These are phyloP conservation scores for Vollenhovia emeryi DNA, from an alignment of 1,140 invertebrate genomes.

Conservation along the genomic window DNA sequence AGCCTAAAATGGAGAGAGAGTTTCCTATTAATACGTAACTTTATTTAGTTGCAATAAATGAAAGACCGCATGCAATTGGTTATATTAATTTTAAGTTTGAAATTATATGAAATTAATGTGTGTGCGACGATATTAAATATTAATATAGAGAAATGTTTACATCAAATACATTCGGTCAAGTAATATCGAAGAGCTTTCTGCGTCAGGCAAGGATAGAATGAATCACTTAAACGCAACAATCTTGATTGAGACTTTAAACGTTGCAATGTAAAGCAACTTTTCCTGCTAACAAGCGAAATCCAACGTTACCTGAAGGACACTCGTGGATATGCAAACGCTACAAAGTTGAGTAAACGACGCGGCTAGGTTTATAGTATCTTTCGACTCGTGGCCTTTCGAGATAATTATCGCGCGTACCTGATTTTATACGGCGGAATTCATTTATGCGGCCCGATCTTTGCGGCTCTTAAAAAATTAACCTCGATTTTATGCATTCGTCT, in stretches of 20 bases:
- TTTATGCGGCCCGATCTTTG: neutral
- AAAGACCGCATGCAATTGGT: neutral
- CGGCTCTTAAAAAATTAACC: neutral
- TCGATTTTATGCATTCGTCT: neutral
- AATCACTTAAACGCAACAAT: neutral
- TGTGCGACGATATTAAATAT: neutral
- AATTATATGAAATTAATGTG: neutral
- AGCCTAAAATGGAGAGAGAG: neutral
- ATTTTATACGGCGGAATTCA: neutral
- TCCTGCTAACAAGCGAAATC: neutral
- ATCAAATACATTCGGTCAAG: no score
- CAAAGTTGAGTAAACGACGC: slow-evolving; percentile 1
- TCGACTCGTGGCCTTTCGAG: slow-evolving; percentile 4
- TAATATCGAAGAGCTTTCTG: neutral
- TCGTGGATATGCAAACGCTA: neutral
- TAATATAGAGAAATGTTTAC: neutral
- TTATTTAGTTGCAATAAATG: neutral
- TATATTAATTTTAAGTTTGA: neutral
- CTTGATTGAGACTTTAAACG: neutral
- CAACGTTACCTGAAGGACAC: neutral
- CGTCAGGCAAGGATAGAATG: neutral
- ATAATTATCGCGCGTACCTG: neutral
- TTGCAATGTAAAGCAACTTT: slow-evolving; percentile 19
- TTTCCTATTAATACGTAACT: neutral
- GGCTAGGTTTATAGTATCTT: neutral